These are phyloP conservation scores for Semicossyphus pulcher DNA, from an alignment of 2,113 vertebrate species.

Conservation along the genomic window DNA sequence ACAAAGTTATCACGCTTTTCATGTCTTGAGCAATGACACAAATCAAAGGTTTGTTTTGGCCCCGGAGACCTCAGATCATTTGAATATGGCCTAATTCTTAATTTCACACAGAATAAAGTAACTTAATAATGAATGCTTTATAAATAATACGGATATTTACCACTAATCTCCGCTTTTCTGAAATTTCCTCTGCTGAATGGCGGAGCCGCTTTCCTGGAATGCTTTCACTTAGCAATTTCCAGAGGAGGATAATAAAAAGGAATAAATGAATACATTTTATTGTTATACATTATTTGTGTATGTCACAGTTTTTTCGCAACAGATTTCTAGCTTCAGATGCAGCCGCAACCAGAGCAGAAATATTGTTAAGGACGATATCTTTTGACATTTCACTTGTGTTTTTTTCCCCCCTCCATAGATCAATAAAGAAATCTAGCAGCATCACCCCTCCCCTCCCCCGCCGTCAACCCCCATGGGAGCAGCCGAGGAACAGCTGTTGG, in stretches of 20 bases:
- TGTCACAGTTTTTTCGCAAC: not conserved
- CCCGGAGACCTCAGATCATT: constrained; percentile 59
- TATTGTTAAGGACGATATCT: constrained; percentile 59
- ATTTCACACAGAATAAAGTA: constrained; percentile 53
- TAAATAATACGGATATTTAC: constrained; percentile 58
- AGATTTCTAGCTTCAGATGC: constrained; percentile 25
- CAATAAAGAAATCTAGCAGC: constrained; percentile 72
- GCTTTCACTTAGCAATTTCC: not conserved
- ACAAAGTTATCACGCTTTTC: constrained; percentile 64
- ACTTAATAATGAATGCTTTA: constrained; percentile 55
- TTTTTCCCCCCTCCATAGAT: constrained; percentile 59
- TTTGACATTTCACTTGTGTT: constrained; percentile 66
- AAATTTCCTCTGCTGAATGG: not conserved
- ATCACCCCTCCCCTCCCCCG: constrained; percentile 46
- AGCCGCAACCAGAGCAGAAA: constrained; percentile 42
- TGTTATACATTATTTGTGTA: not conserved
- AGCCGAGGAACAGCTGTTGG: constrained; percentile 80
- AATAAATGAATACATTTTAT: not conserved
- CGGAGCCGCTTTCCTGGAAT: not conserved
- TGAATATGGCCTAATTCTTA: constrained; percentile 68
- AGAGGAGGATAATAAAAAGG: not conserved
- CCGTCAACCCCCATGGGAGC: constrained; percentile 52
- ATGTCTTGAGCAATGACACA: constrained; percentile 65
- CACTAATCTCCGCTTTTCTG: constrained; percentile 20
- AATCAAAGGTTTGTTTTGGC: constrained; percentile 70